These are phyloP conservation scores for Tamandua tetradactyla DNA, from an alignment of 2,797 vertebrate species.

Conservation along the genomic window DNA sequence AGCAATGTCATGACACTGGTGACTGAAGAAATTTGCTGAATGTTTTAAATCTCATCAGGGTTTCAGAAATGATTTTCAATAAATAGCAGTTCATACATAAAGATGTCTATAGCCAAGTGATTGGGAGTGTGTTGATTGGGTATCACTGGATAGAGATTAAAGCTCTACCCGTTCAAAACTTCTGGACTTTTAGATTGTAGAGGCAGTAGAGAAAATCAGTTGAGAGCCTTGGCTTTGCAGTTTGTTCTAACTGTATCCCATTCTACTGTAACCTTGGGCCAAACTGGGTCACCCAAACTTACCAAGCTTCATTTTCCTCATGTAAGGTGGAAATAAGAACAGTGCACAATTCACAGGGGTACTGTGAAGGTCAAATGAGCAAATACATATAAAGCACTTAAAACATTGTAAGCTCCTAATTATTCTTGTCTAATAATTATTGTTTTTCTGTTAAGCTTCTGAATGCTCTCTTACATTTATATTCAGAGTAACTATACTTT, in stretches of 20 bases:
- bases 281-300: neutral
- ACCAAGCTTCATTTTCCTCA: neutral
- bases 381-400: neutral
- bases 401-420: neutral
- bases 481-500: neutral
- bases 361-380: neutral
- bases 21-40: neutral
- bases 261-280: neutral
- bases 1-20: neutral
- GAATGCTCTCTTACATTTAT: neutral
- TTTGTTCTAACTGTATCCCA: neutral
- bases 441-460: neutral
- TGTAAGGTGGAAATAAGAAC: neutral
- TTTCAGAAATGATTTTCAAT: neutral
- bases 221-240: neutral
- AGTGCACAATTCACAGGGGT: neutral
- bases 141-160: neutral
- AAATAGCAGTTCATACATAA: neutral
- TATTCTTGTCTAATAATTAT: neutral
- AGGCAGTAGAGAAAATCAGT: neutral
- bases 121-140: neutral
- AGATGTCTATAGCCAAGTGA: neutral
- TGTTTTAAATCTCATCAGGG: neutral
- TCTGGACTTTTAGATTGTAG: neutral
- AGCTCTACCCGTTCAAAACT: neutral